Evolutionary conservation across 2,113 vertebrate species (phyloP).

Genomic region (Anoura caudifer): DNA sequence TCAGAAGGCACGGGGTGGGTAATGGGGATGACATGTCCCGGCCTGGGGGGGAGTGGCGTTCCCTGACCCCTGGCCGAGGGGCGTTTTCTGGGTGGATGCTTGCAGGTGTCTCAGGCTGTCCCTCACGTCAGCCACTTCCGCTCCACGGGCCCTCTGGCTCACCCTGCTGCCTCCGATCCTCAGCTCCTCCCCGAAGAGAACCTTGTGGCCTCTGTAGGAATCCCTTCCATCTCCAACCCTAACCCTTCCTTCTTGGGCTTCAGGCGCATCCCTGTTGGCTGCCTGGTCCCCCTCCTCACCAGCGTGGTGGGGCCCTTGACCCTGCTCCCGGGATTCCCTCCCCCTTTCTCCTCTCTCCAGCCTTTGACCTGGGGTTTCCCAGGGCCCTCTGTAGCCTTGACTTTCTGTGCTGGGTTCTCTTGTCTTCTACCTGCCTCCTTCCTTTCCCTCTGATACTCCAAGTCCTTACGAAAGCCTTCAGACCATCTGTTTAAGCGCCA

Average conservation of each 20-base stretch:
- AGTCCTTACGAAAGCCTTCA: not conserved
- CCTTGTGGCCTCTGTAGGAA: not conserved
- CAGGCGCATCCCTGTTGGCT: no score
- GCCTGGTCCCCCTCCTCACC: not conserved
- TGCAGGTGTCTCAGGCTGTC: not conserved
- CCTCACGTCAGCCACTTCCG: not conserved
- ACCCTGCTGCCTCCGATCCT: not conserved
- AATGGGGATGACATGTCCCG: no score
- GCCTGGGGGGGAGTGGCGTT: not conserved
- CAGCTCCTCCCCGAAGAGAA: not conserved
- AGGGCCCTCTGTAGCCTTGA: not conserved
- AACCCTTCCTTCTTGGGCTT: not conserved
- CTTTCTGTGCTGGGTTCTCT: not conserved
- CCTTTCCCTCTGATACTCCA: not conserved
- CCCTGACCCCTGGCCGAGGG: no score
- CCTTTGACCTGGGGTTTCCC: not conserved
- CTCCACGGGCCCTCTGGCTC: no score
- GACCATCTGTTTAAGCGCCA: not conserved
- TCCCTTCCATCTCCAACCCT: not conserved
- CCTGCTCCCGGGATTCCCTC: not conserved
- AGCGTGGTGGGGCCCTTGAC: no score
- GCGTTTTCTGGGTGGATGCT: not conserved
- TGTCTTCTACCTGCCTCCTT: not conserved
- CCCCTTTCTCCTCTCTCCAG: not conserved
- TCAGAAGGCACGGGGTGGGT: not conserved